Percentiles rank a stretch among this genome's conserved stretches.
Evolutionary conservation across 2,113 vertebrate species (phyloP).

Genomic region (Etia nguti): DNA sequence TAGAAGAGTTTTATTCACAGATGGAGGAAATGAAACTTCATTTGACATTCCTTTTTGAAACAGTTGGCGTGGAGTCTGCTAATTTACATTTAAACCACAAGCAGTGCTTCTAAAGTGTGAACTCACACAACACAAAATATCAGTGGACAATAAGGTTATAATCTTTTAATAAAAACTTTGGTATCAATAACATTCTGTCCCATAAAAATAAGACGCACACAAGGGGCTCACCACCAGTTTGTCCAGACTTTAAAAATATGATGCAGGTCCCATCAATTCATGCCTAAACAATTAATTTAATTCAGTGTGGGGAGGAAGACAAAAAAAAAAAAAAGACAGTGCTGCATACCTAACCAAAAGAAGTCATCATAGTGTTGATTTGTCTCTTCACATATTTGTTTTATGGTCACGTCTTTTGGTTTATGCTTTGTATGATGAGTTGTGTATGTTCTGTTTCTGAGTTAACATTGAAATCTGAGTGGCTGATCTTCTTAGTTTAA

Average conservation of each 20-base stretch:
- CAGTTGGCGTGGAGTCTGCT: neutral
- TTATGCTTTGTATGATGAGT: neutral
- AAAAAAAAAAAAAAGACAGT: constrained; percentile 41
- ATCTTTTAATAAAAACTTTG: constrained; percentile 75
- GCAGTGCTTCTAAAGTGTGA: neutral
- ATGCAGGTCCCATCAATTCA: neutral
- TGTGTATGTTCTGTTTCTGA: neutral
- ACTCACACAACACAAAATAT: neutral
- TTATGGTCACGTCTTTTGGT: neutral
- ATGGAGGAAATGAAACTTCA: neutral
- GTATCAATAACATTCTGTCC: constrained; percentile 66
- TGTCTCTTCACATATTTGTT: neutral
- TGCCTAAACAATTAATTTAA: constrained; percentile 29
- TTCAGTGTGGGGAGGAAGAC: neutral
- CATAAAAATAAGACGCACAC: constrained; percentile 44
- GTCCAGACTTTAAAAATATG: neutral
- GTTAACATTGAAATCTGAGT: neutral
- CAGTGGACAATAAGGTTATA: constrained; percentile 16
- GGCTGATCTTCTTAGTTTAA: neutral
- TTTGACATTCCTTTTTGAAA: neutral
- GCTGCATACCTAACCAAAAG: constrained; percentile 32
- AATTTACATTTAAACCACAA: neutral
- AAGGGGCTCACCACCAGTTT: neutral
- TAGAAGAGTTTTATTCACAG: neutral
- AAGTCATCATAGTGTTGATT: neutral